Base-by-base conservation (phyloP, 2,113 vertebrate species). In the Xiphophorus couchianus region DNA sequence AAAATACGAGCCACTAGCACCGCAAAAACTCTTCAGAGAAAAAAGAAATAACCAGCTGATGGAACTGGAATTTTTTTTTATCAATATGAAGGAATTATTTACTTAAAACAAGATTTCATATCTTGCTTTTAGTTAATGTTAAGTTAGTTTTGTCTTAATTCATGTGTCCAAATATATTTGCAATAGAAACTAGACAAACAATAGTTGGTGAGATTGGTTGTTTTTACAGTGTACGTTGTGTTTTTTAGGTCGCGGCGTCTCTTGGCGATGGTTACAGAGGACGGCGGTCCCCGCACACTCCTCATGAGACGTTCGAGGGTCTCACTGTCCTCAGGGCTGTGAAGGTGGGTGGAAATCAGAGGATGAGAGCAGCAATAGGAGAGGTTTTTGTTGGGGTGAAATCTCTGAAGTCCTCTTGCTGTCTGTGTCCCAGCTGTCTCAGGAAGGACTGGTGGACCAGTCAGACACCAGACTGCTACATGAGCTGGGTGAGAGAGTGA, bases 241-340 rank as follows among this genome's bases (percentile, higher is more conserved):
- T 78, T n/a, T 51, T 77, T 64, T 70, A 99, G 93, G 93, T 94
- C 37, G 96, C 97, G 2, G 95, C 91, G 30, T 95, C 94, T 29
- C 86, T 93, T n/a, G 97, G 95, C 77, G 95, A 96, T 35, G 96
- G 97, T 69, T 96, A 95, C 54, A 93, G 92, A 15, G 96, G 96
- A 9, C 93, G 97, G 62, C 94, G 95, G 11, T 99, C 98, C 0
- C 97, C 97, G n/a, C 96, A 99, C 84, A 99, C 97, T 0, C 96
- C 97, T 2, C 96, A 97, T 0, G 98, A 99, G 80, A 97, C 92
- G 12, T 97, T 99, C 71, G 96, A 99, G 89, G 97, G 96, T 39
- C 95, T 99, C 81, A 98, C 96, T 0, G 91, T 98, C 64, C 90
- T 96, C 77, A 95, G 93, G 83, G 97, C 96, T 0, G n/a, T 93